Evolutionary conservation across 2,888 invertebrate species (phyloP), one percentile per base, ranked within the genome.

Genomic region (Lasioglossum morio): DNA sequence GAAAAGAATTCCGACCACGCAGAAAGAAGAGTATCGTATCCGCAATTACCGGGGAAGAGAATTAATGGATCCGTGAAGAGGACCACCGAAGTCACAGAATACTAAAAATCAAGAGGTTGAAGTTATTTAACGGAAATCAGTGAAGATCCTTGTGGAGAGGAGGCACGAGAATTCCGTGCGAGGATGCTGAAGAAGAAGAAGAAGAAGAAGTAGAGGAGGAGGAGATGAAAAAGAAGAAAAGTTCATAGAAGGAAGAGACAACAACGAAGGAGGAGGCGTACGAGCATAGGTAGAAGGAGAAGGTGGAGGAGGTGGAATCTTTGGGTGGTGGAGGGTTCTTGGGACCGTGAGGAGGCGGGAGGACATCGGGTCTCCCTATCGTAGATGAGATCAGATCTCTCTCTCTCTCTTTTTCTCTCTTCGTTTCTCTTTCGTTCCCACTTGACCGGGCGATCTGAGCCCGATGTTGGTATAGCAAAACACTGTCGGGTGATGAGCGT

Each of bases 401-500:
- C 89, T 87, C 84, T 73, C 72, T 85, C 89, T 34, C 2, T 66
- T 34, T 19, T 63, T 19, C 34, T 78, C 66, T 69, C 23, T 69
- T 34, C 34, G 8, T 69, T 34, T 34, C 69, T 70, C 70, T 80
- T 78, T 89, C 89, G 77, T 76, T 85, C 85, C 77, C 86, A 86
- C 79, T 60, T 78, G 81, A 53, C 66, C 77, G 57, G 78, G 74
- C 76, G 87, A 83, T 79, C 86, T 82, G 79, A 82, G 83, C 79
- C 86, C 88, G 89, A 94, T 94, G 94, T 95, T 94, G 94, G 94
- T 94, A 94, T 94, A 95, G 93, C 94, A 94, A 94, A 94, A 95
- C 93, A 95, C 93, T 93, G 94, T 94, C 93, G 93, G 94, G 93
- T 95, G 94, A 95, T 95, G 95, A 95, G 94, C 93, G 94, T 95